These are phyloP conservation scores for Chamaea fasciata DNA, from an alignment of 2,113 vertebrate genomes.

Conservation along the genomic window DNA sequence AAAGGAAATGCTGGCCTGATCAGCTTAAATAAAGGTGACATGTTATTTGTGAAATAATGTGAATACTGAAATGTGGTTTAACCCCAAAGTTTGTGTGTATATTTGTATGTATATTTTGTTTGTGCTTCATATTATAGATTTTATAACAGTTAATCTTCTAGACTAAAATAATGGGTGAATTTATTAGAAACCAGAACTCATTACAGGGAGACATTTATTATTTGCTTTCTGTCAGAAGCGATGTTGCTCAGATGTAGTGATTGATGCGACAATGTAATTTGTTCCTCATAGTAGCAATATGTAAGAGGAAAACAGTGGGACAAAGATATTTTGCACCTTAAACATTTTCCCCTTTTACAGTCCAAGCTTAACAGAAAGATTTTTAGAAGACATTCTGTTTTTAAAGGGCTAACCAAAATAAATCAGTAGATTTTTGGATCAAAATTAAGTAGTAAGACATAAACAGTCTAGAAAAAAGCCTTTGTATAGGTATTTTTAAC, in stretches of 20 bases:
- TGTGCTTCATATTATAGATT: background rate
- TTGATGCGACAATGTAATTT: slow-evolving; percentile 48
- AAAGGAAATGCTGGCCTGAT: slow-evolving; percentile 53
- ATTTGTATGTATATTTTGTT: background rate
- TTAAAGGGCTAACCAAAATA: background rate
- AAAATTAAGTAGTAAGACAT: background rate
- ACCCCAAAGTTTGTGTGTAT: slow-evolving; percentile 46
- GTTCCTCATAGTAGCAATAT: background rate
- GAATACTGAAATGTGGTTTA: slow-evolving; percentile 65
- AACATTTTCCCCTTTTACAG: background rate
- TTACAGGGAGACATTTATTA: slow-evolving; percentile 70
- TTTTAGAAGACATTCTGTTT: background rate
- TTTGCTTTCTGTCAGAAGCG: slow-evolving; percentile 70
- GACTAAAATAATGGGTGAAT: slow-evolving; percentile 71
- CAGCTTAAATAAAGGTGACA: slow-evolving; percentile 71
- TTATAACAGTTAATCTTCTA: slow-evolving; percentile 61
- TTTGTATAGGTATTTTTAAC: background rate
- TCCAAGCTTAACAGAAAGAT: background rate
- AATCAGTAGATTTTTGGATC: background rate
- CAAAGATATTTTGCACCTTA: slow-evolving; percentile 20
- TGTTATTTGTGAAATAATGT: slow-evolving; percentile 71
- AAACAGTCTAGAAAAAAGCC: background rate
- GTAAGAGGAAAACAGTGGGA: background rate
- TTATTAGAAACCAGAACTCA: slow-evolving; percentile 71
- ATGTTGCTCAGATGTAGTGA: slow-evolving; percentile 62